Percentiles rank a stretch among this genome's conserved stretches.
Evolutionary conservation across 2,113 vertebrate species (phyloP).

Genomic region (Phalacrocorax aristotelis): DNA sequence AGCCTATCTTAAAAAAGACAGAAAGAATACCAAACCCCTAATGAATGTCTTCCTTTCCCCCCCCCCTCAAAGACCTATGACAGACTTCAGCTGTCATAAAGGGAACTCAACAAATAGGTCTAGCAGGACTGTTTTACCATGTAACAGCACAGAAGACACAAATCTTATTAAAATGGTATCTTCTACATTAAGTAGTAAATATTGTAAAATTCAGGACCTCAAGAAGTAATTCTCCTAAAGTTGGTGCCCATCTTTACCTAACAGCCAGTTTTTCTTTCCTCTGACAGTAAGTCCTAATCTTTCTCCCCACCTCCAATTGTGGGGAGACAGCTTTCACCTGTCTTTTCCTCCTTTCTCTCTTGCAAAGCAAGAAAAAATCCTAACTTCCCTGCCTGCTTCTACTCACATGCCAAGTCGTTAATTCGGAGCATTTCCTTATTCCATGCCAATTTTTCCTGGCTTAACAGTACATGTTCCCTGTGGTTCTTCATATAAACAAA

Average conservation of each 20-base stretch:
- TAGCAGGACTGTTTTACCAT: background rate
- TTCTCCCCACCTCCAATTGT: background rate
- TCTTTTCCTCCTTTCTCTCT: background rate
- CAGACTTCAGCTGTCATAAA: background rate
- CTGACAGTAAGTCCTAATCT: background rate
- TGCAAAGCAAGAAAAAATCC: background rate
- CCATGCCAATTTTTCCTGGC: background rate
- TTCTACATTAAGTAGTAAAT: background rate
- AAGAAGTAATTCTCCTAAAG: background rate
- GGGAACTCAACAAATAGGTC: background rate
- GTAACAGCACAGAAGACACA: background rate
- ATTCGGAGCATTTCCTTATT: background rate
- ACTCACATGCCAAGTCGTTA: accelerated
- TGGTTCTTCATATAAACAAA: background rate
- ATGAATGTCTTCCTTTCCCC: background rate
- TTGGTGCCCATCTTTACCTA: background rate
- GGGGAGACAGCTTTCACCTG: background rate
- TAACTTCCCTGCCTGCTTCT: background rate
- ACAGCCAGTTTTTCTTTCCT: background rate
- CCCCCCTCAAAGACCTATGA: too few relatives aligned
- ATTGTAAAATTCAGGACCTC: background rate
- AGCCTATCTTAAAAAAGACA: background rate
- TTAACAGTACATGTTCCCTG: background rate
- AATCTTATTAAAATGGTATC: background rate
- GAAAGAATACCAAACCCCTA: background rate